Conservation (phyloP, 2,888 invertebrate species). For the Tenodera sinensis region DNA sequence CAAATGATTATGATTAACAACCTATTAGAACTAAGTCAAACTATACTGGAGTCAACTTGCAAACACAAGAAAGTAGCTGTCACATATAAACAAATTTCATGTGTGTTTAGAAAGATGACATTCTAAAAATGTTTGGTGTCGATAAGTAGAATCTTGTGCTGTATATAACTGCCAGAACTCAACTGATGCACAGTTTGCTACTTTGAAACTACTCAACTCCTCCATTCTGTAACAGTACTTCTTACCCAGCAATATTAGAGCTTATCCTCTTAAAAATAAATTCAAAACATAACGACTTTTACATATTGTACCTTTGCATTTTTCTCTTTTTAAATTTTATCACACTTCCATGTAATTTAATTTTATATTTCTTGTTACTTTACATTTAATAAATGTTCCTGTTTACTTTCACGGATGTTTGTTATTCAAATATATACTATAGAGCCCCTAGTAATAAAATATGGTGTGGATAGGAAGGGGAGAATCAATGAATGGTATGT, state of each 20-base stretch:
- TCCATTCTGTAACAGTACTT: too few species aligned
- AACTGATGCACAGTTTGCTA: too few species aligned
- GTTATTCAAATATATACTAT: neutral
- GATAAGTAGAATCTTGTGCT: too few species aligned
- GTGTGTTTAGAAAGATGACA: too few species aligned
- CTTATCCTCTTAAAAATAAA: neutral
- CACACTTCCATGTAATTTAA: neutral
- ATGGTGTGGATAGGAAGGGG: neutral
- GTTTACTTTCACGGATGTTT: neutral
- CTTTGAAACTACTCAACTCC: too few species aligned
- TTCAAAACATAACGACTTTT: neutral
- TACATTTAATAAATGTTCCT: neutral
- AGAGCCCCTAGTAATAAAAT: neutral
- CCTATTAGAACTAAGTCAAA: too few species aligned
- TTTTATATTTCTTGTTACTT: neutral
- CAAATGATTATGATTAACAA: too few species aligned
- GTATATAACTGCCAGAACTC: too few species aligned
- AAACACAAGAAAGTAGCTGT: too few species aligned
- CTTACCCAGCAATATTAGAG: neutral
- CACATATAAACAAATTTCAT: too few species aligned
- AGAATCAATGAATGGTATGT: neutral
- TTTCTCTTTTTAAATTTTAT: neutral
- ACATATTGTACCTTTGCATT: neutral
- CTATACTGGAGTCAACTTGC: too few species aligned
- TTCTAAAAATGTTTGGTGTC: too few species aligned